Conservation (phyloP, 2,797 vertebrate species). For the Tokudaia muenninki region DNA sequence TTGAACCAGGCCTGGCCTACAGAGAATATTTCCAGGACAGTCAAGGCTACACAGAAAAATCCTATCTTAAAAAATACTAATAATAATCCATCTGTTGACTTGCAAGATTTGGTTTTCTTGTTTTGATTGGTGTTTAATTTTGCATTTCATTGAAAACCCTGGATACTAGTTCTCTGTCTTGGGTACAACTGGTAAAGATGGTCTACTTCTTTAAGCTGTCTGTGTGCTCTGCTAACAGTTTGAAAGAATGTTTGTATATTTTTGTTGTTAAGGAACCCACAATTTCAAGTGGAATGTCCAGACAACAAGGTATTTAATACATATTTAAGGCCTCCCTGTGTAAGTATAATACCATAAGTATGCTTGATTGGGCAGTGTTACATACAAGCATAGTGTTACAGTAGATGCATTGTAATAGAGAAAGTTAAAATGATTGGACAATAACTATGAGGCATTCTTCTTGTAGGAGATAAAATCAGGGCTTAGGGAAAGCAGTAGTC, state of each 20-base stretch:
- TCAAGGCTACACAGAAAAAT: neutral
- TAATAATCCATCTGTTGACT: neutral
- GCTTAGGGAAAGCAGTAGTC: neutral
- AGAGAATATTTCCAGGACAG: neutral
- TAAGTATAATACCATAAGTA: neutral
- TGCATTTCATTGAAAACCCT: neutral
- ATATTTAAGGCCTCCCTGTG: neutral
- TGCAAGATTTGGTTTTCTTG: neutral
- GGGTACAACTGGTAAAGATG: neutral
- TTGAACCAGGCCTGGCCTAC: neutral
- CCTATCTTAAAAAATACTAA: neutral
- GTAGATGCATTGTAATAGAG: neutral
- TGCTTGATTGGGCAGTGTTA: neutral
- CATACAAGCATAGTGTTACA: neutral
- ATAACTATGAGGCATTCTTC: neutral
- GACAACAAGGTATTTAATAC: neutral
- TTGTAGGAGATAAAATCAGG: neutral
- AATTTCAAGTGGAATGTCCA: neutral
- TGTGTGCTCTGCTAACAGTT: neutral
- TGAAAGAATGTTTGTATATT: neutral
- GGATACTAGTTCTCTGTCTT: too few relatives aligned
- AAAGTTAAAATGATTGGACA: neutral
- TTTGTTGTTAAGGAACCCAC: neutral
- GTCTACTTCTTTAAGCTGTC: neutral
- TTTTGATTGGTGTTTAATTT: neutral